Base-by-base conservation (phyloP, 2,888 invertebrate genomes). In the Erynnis tages region DNA sequence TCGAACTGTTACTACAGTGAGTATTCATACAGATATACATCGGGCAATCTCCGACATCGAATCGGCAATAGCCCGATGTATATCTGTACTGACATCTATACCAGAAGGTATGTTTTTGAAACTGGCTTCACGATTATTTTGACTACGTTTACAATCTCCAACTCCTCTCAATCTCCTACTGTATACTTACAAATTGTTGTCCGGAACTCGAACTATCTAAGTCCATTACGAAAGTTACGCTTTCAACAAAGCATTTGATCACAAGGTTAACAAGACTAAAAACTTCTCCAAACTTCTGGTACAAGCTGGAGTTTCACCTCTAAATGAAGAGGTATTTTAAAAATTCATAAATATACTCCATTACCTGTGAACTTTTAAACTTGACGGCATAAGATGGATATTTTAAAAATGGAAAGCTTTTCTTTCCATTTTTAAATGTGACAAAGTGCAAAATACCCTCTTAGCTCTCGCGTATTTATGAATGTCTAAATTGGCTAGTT, bases 281-380 rank as follows among this genome's bases (percentile, higher is more conserved):
- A 41, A 41, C 27, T 41, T 14, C 10, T 17, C 19, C 6, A 14
- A 41, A 27, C 17, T 41, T 17, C n/a, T 10, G 27, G n/a, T n/a
- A n/a, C n/a, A 10, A 17, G n/a, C 16, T 3, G 11, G 11, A 29
- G 29, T 29, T 29, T 21, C 8, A 10, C 11, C 5, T 37, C 5
- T 29, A 16, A 35, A 53, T 34, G 6, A 45, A 40, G 32, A 30
- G 10, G 23, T 38, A 65, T 55, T 67, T 65, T 54, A 57, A 60
- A 63, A 17, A 32, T 25, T 41, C 49, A 57, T 56, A 62, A 53
- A 56, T 64, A 30, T 63, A 61, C 54, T 52, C 62, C 63, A 69
- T 76, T 74, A 16, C 38, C 44, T 53, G 54, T 50, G 54, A 62
- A 61, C 58, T 61, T 63, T 54, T 32, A n/a, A 29, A 23, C 38